Base-by-base conservation (phyloP, 2,888 invertebrate genomes). In the Aphelenchoides bicaudatus region DNA sequence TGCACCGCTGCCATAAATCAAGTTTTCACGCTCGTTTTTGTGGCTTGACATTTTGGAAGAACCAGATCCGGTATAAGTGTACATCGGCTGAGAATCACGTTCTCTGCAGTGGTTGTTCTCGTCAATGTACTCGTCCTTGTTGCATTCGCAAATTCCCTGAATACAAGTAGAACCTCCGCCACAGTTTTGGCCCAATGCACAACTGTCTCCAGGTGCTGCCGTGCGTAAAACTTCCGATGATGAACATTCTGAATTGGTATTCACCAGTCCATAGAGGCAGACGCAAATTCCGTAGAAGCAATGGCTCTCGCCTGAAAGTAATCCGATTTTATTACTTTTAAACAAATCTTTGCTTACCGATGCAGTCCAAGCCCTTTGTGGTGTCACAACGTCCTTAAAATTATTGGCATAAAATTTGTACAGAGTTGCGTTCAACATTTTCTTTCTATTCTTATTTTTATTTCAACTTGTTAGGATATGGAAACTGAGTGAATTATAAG, bases 291-390 rank as follows among this genome's bases (percentile, higher is more conserved):
- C 66, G 31, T 69, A 56, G 30, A 57, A 57, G 46, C 70, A 70
- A 23, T 65, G 56, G 23, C 66, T 64, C 27, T 72, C 70, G 10
- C 66, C 65, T 25, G 58, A 52, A 48, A 34, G n/a, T n/a, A 57
- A 47, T 10, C 39, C 19, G 58, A 53, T 58, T n/a, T 2, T 37
- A 34, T n/a, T 10, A 34, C 10, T 10, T 34, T 10, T 10, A 34
- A 10, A 34, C 10, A 34, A n/a, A n/a, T 10, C 10, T 34, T 10
- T 10, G n/a, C 34, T 10, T 10, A 34, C 69, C 71, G 21, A 74
- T 58, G 48, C 76, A 76, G 43, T 76, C 75, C 5, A 74, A 66
- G 2, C 76, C 76, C 21, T 70, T 70, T 27, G 62, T 58, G 1
- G 73, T 67, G 50, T 76, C 71, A 57, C 76, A 76, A 1, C 58